Base-by-base conservation (phyloP, 2,888 invertebrate genomes). In the Mantis religiosa region DNA sequence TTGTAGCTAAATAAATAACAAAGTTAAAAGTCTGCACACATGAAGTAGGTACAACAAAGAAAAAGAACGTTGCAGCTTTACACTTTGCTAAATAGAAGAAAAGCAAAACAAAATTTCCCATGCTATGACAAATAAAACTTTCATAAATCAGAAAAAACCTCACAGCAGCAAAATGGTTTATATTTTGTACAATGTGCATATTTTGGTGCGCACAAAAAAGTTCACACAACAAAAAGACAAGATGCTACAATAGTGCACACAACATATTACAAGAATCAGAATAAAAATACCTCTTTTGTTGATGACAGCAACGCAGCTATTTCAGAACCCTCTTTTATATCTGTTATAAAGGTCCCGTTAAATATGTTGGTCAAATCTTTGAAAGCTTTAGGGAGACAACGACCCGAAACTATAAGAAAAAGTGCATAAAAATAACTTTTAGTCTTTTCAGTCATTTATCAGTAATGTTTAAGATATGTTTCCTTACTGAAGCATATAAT, bases 281-380 rank as follows among this genome's bases (percentile, higher is more conserved):
- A 85, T 27, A 85, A 47, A 88, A 82, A n/a, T 88, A 88, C 88
- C 88, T 88, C 88, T 30, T 81, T 84, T 20, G 88, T 85, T 41
- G 84, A 84, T 27, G 88, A 81, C 82, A 88, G 41, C 84, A 82
- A 28, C 34, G 84, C 47, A n/a, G 83, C 85, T 85, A 88, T 8
- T 81, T 88, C 84, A n/a, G 88, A 85, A 84, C 85, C 83, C 20
- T 88, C 71, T 25, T 15, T 20, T 47, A 41, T 6, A 88, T n/a
- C 81, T 87, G 8, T 71, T 71, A 71, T 25, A 71, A 20, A 1
- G 41, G 41, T 71, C 3, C 6, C 54, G 0, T 71, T 20, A 71
- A 71, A 25, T 20, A 6, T 0, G 6, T 20, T 1, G 4, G 25
- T 2, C 82, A 82, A 34, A 83, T 81, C 20, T 20, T 71, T 20